These are phyloP conservation scores for Gymnocypris eckloni DNA, from an alignment of 2,797 vertebrate species.

Conservation along the genomic window DNA sequence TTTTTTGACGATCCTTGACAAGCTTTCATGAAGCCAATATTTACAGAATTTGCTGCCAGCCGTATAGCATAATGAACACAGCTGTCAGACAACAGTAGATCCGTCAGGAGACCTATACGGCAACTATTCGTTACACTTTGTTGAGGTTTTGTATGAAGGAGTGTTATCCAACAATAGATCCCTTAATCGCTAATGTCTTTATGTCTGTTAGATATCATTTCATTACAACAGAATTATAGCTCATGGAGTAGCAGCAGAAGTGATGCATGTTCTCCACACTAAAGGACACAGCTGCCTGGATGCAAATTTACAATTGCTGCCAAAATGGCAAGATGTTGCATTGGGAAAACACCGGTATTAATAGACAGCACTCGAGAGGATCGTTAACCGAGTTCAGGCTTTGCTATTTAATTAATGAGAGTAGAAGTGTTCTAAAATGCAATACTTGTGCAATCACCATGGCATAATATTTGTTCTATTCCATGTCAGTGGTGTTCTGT, in stretches of 20 bases:
- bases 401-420: slow-evolving; percentile 59
- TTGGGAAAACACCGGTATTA: slow-evolving; percentile 49
- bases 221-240: slow-evolving; percentile 41
- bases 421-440: slow-evolving; percentile 17
- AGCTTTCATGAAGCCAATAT: slow-evolving; percentile 42
- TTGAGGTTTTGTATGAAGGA: slow-evolving; percentile 16
- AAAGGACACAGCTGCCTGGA: slow-evolving; percentile 56
- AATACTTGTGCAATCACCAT: slow-evolving; percentile 43
- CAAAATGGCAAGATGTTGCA: slow-evolving; percentile 57
- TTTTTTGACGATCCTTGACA: slow-evolving; percentile 45
- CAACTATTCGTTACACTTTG: slow-evolving; percentile 3
- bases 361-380: slow-evolving; percentile 52
- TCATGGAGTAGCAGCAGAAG: slow-evolving; percentile 36
- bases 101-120: slow-evolving; percentile 22
- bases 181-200: slow-evolving; percentile 43
- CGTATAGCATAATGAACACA: slow-evolving; percentile 15
- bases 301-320: slow-evolving; percentile 51
- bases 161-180: slow-evolving; percentile 46
- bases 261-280: slow-evolving; percentile 51
- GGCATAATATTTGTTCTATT: slow-evolving; percentile 45
- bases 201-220: slow-evolving; percentile 22
- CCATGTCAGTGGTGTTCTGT: slow-evolving; percentile 15
- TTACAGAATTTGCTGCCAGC: slow-evolving; percentile 39
- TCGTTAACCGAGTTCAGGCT: slow-evolving; percentile 55
- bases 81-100: slow-evolving; percentile 46